Base-by-base conservation (phyloP, 1,140 invertebrate genomes). In the Drosophila chauvacae region DNA sequence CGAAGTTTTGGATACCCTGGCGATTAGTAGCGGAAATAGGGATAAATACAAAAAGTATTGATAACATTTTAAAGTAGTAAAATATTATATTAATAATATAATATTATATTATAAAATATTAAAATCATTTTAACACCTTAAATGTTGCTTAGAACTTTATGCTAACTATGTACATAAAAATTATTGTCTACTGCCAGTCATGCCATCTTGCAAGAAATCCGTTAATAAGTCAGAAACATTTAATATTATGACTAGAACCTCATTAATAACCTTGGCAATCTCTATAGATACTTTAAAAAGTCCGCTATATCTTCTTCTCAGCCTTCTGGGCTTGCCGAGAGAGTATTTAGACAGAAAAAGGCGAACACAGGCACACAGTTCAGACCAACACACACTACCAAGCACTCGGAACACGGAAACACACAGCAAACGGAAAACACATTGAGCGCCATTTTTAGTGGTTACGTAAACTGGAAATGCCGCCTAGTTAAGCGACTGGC, bases 381-480 rank as follows among this genome's bases (percentile, higher is more conserved):
- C 20, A 9, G 33, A 33, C 53, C 35, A 56, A 59, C 51, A 72
- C 20, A 55, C 35, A 53, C 39, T 28, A 14, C 4, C 16, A 65
- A 28, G 50, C 47, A 45, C 47, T 48, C 62, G 45, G 45, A 37
- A 70, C 41, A 42, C 44, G 55, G 66, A 58, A 70, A 41, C 47
- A 61, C 39, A 60, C 62, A 35, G 55, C 48, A 58, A 77, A 71
- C 53, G 41, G 51, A 50, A 64, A 63, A 45, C 76, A 79, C 57
- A 63, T 79, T 59, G 59, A 78, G 75, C 76, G 65, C 76, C 58
- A 79, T 74, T 73, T 82, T 83, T 73, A 72, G 70, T 74, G 85
- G 80, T 90, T 88, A 90, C 85, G 85, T 88, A 88, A 88, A 88
- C 87, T 90, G 81, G 75, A 80, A 78, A 47, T 66, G 53, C 69